These are phyloP conservation scores for Ardeotis arabs DNA, from an alignment of 2,113 vertebrate genomes.

Conservation along the genomic window DNA sequence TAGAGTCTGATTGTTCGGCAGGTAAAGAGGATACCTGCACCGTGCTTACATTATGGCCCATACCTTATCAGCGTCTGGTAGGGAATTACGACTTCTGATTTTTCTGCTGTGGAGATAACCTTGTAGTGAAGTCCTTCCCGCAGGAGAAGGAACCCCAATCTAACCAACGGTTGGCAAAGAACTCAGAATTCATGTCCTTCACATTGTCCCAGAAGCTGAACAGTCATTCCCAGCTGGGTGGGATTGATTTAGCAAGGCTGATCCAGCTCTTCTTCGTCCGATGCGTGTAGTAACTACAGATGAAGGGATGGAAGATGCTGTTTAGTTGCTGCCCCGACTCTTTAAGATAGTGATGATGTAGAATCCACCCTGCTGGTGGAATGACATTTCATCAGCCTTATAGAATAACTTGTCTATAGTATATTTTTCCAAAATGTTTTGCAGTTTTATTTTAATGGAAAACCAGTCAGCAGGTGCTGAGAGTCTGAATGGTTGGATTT, in stretches of 20 bases:
- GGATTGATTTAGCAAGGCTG: background rate
- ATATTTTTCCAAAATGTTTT: background rate
- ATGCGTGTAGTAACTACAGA: background rate
- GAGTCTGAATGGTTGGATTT: background rate
- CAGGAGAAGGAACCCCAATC: background rate
- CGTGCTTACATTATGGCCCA: background rate
- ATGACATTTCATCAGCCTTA: background rate
- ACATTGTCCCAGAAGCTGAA: background rate
- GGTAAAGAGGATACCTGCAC: background rate
- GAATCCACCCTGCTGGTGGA: background rate
- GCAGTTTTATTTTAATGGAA: background rate
- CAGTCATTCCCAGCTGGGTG: background rate
- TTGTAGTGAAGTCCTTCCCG: background rate
- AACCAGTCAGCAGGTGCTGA: background rate
- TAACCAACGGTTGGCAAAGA: background rate
- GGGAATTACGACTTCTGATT: background rate
- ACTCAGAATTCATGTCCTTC: background rate
- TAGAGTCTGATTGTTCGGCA: background rate
- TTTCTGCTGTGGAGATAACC: background rate
- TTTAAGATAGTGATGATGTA: background rate
- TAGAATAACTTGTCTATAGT: background rate
- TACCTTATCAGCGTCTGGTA: background rate
- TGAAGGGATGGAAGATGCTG: background rate
- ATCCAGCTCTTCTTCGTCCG: background rate
- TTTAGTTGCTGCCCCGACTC: background rate